These are phyloP conservation scores for Sympetrum striolatum DNA, from an alignment of 2,888 invertebrate genomes.

Conservation along the genomic window DNA sequence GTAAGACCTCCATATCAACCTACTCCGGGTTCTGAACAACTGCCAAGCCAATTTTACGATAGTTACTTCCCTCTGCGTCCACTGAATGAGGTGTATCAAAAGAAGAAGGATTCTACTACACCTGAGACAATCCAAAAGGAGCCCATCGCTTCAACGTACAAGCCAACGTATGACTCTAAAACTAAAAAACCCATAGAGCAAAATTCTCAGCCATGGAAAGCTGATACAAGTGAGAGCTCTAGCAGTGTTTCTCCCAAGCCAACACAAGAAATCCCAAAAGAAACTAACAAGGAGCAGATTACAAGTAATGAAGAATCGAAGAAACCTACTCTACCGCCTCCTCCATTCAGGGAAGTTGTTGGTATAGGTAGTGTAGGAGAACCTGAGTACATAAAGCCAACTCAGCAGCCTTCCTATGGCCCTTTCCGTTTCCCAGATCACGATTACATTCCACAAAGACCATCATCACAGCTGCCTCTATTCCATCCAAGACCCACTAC, in stretches of 20 bases:
- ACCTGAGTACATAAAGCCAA: background rate
- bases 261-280: background rate
- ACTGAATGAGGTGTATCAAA: background rate
- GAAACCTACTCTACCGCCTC: background rate
- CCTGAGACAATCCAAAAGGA: background rate
- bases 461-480: background rate
- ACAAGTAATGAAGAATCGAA: background rate
- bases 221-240: background rate
- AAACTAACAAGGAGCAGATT: background rate
- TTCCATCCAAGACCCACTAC: background rate
- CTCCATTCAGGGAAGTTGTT: constrained; percentile 11
- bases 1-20: background rate
- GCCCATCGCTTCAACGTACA: background rate
- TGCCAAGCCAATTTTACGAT: constrained; percentile 1
- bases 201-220: background rate
- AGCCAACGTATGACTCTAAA: background rate
- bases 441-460: constrained; percentile 38
- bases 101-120: constrained; percentile 6
- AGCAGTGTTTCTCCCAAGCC: background rate
- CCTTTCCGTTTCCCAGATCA: constrained; percentile 33
- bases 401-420: background rate
- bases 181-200: constrained; percentile 7
- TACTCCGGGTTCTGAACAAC: background rate
- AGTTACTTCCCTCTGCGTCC: background rate
- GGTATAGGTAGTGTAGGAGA: constrained; percentile 31